Conservation (phyloP, 2,113 vertebrate genomes). For the Indicator maculatus region DNA sequence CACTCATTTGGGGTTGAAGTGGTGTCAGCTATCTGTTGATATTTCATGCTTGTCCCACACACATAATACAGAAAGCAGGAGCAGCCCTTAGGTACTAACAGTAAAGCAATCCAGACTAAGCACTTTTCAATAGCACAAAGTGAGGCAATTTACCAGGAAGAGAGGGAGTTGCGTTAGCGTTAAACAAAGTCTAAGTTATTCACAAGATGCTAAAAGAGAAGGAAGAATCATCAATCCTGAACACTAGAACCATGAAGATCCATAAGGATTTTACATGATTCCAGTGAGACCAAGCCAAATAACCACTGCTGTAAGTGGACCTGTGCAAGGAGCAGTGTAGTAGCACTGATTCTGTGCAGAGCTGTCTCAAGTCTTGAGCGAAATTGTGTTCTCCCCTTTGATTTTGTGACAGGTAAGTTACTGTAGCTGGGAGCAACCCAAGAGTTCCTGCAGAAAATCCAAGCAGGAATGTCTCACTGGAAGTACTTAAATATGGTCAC, state of each 20-base stretch:
- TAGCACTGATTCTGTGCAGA: background rate
- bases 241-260: background rate
- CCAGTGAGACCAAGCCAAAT: background rate
- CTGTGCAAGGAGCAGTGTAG: background rate
- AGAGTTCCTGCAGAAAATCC: background rate
- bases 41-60: background rate
- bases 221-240: constrained; percentile 51
- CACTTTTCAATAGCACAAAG: constrained; percentile 55
- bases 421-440: background rate
- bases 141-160: constrained; percentile 62
- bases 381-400: background rate
- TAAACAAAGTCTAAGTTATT: constrained; percentile 48
- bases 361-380: background rate
- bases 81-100: background rate
- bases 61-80: constrained; percentile 49
- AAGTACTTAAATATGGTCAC: background rate
- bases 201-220: constrained; percentile 53
- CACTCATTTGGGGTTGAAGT: background rate
- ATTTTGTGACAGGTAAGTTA: background rate
- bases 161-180: constrained; percentile 48
- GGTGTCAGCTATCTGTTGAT: constrained; percentile 32
- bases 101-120: constrained; percentile 40
- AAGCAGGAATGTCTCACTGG: background rate
- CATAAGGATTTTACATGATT: constrained; percentile 14
- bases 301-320: background rate